phyloP scores from a whole-genome alignment of 1,140 invertebrate species.

The Dinoponera quadriceps region DNA sequence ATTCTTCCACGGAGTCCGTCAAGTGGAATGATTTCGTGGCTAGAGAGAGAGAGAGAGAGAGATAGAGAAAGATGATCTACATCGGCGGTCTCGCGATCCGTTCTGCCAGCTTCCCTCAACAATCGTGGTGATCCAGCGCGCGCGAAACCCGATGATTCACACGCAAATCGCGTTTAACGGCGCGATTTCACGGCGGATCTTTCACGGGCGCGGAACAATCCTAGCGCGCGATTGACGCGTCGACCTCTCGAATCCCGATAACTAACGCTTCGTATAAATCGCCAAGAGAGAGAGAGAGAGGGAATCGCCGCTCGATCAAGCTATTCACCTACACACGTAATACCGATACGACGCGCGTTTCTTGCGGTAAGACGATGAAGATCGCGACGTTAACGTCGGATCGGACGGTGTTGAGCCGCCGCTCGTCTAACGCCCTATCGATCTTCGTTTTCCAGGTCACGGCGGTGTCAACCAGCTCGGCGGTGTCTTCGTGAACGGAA shows the following conservation, averaged over 20 bases:
- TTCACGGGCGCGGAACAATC: not conserved
- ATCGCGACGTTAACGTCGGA: not conserved
- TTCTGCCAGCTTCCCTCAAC: constrained; percentile 37
- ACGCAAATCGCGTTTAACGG: constrained; percentile 40
- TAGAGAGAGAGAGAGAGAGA: too few species aligned
- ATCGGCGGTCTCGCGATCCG: constrained; percentile 39
- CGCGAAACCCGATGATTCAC: constrained; percentile 45
- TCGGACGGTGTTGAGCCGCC: constrained; percentile 18
- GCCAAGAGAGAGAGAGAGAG: too few species aligned
- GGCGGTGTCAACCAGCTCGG: constrained; percentile 98
- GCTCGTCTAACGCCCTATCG: constrained; percentile 73
- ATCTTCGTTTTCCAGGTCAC: constrained; percentile 90
- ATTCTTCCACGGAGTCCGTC: constrained; percentile 32
- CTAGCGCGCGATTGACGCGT: not conserved
- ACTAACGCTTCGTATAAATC: not conserved
- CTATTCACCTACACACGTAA: too few species aligned
- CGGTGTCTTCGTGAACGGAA: constrained; percentile 98
- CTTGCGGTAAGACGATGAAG: not conserved
- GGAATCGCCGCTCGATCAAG: not conserved
- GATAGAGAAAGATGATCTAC: constrained; percentile 28
- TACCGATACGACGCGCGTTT: not conserved
- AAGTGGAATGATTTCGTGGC: constrained; percentile 47
- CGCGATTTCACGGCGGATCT: constrained; percentile 43
- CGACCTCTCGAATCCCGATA: not conserved
- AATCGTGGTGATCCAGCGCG: constrained; percentile 16